These are phyloP conservation scores for Buphagus erythrorhynchus DNA, from an alignment of 2,797 vertebrate species.

Conservation along the genomic window DNA sequence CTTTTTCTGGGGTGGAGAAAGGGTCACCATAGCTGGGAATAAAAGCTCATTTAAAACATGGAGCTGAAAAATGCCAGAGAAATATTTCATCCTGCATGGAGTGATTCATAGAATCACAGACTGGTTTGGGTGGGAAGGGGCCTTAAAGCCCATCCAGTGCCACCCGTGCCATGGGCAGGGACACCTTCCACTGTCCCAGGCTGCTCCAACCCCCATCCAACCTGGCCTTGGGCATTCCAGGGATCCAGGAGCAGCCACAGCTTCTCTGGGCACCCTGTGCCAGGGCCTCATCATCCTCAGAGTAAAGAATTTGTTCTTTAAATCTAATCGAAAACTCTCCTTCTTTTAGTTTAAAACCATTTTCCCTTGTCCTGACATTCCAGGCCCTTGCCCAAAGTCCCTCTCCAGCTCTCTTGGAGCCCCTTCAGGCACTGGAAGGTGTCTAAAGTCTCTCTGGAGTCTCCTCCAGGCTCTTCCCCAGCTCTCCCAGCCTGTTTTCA, in stretches of 20 bases:
- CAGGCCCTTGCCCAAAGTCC: not conserved
- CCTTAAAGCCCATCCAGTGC: fast-evolving
- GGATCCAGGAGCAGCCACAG: not conserved
- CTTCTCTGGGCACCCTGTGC: not conserved
- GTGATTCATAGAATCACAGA: not conserved
- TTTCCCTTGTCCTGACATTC: not conserved
- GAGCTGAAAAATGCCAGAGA: not conserved
- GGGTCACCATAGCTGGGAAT: fast-evolving
- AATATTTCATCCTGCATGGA: not conserved
- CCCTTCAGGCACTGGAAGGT: not conserved
- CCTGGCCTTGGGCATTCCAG: not conserved
- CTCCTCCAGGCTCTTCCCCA: not conserved
- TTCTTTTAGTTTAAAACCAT: not conserved
- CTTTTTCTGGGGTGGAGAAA: not conserved
- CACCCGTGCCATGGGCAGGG: not conserved
- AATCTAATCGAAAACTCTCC: not conserved
- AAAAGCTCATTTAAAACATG: fast-evolving
- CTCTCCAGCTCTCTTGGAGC: not conserved
- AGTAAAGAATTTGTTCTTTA: not conserved
- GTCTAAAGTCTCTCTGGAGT: not conserved
- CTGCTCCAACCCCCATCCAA: fast-evolving
- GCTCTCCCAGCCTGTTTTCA: not conserved
- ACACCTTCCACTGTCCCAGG: not conserved
- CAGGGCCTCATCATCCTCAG: not conserved
- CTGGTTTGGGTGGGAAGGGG: not conserved